Evolutionary conservation across 2,888 invertebrate species (phyloP).

Genomic region (Halocaridina rubra): DNA sequence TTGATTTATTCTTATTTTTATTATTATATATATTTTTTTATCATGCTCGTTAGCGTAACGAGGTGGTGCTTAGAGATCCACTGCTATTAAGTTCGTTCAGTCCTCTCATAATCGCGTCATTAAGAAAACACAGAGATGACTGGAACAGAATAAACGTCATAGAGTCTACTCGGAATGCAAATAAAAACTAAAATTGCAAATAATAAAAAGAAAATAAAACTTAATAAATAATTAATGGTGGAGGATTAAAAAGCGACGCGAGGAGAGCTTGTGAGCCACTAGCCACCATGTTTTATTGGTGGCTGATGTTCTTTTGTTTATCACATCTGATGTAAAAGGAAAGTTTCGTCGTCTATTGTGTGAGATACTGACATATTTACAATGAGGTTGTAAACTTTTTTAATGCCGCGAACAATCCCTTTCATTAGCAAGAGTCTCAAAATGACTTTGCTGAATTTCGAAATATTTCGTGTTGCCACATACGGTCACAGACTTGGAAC

Average conservation of each 20-base stretch:
- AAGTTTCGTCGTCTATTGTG: conserved; percentile 41
- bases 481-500: no score
- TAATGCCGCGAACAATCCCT: conserved; percentile 24
- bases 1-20: no score
- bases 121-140: not conserved
- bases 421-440: conserved; percentile 39
- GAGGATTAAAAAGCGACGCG: conserved; percentile 17
- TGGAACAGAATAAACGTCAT: not conserved
- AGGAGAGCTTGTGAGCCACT: conserved; percentile 5
- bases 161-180: not conserved
- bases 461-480: conserved; percentile 14
- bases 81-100: not conserved
- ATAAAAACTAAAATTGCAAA: not conserved
- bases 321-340: conserved; percentile 35
- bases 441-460: conserved; percentile 10
- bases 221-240: no score
- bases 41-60: not conserved
- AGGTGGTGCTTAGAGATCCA: not conserved
- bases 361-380: conserved; percentile 52
- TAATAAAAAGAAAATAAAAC: not conserved
- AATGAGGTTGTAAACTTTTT: conserved; percentile 44
- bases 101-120: not conserved
- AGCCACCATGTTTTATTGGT: conserved; percentile 25
- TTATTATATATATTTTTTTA: no score
- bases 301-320: conserved; percentile 47